phyloP scores from a whole-genome alignment of 35 echinoderm and acorn worm genomes.

The Diadema setosum region DNA sequence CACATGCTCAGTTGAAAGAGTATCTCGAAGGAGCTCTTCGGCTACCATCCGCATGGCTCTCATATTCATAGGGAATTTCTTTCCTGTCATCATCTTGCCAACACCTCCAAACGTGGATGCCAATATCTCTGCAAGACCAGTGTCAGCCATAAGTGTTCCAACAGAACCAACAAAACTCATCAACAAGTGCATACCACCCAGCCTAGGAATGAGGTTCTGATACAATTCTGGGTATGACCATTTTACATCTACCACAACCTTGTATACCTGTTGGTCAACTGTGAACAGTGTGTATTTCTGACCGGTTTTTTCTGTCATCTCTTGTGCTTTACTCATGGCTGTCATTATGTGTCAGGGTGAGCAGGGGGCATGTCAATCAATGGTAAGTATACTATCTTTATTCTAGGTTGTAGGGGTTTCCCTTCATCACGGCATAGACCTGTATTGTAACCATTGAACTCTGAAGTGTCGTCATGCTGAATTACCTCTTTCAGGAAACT shows the following conservation, averaged over 20 bases:
- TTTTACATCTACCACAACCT: slow-evolving; percentile 28
- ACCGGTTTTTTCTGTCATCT: background rate
- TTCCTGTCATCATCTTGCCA: slow-evolving; percentile 35
- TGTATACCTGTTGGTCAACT: slow-evolving; percentile 46
- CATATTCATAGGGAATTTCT: slow-evolving; percentile 36
- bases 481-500: slow-evolving; percentile 35
- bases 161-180: slow-evolving; percentile 39
- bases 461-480: background rate
- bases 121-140: slow-evolving; percentile 33
- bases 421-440: background rate
- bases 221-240: slow-evolving; percentile 52
- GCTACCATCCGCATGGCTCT: slow-evolving; percentile 32
- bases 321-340: slow-evolving; percentile 29
- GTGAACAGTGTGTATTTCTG: slow-evolving; percentile 47
- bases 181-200: slow-evolving; percentile 34
- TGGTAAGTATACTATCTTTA: slow-evolving; percentile 35
- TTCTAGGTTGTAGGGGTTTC: background rate
- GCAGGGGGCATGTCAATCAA: slow-evolving; percentile 52
- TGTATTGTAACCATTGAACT: slow-evolving; percentile 56
- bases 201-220: background rate
- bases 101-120: slow-evolving; percentile 41
- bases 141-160: slow-evolving; percentile 32
- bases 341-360: slow-evolving; percentile 50
- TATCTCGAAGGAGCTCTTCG: background rate
- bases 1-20: background rate